These are phyloP conservation scores for Neomorphus geoffroyi DNA, from an alignment of 2,797 vertebrate genomes.

Conservation along the genomic window DNA sequence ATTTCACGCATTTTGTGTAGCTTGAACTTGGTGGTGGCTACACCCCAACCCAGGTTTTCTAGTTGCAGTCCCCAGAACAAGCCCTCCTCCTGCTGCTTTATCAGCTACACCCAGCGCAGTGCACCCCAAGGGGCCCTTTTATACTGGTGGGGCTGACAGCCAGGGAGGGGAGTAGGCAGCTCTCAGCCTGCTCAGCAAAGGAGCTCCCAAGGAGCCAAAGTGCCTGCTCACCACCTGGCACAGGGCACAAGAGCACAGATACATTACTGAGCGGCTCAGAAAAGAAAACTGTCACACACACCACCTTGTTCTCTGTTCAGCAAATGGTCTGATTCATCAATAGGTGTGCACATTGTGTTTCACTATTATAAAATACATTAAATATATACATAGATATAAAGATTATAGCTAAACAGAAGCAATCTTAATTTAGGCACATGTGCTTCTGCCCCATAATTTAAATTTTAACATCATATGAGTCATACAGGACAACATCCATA, in stretches of 20 bases:
- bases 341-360: neutral
- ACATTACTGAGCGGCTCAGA: neutral
- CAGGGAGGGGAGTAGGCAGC: constrained; percentile 52
- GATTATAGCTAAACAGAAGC: neutral
- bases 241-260: neutral
- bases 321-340: neutral
- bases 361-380: neutral
- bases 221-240: neutral
- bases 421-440: neutral
- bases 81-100: neutral
- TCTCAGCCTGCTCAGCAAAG: neutral
- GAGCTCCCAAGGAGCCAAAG: neutral
- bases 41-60: neutral
- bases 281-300: neutral
- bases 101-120: neutral
- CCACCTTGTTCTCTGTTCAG: neutral
- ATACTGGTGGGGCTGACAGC: neutral
- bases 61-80: neutral
- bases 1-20: constrained; percentile 91
- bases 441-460: neutral
- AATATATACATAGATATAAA: neutral
- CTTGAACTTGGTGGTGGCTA: neutral
- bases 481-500: neutral
- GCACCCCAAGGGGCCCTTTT: neutral
- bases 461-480: neutral